These are phyloP conservation scores for Aphelenchoides bicaudatus DNA, from an alignment of 2,888 invertebrate species.

Conservation along the genomic window DNA sequence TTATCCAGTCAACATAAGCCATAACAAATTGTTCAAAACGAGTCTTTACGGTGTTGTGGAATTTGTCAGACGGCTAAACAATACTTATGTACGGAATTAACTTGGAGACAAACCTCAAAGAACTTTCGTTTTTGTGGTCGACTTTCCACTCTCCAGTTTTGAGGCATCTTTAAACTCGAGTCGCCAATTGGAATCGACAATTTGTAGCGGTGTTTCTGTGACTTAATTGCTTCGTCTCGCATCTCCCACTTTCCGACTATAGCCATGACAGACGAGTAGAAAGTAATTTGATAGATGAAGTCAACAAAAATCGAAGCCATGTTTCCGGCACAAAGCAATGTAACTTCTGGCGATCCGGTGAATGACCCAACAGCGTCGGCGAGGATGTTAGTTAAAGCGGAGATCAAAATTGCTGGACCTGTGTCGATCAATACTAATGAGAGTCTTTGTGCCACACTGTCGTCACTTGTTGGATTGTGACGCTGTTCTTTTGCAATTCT, in stretches of 20 bases:
- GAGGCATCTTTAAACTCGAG: slow-evolving; percentile 13
- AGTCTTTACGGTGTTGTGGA: slow-evolving; percentile 33
- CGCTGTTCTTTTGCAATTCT: slow-evolving; percentile 40
- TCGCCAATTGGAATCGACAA: slow-evolving; percentile 19
- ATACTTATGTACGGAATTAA: background rate
- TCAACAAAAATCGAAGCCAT: slow-evolving; percentile 1
- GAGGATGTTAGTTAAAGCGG: slow-evolving; percentile 53
- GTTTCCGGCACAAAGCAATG: slow-evolving; percentile 43
- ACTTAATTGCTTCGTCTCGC: slow-evolving; percentile 34
- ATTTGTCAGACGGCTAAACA: slow-evolving; percentile 13
- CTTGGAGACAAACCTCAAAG: background rate
- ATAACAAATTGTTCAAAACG: slow-evolving; percentile 28
- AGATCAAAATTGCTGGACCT: slow-evolving; percentile 56
- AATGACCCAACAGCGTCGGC: slow-evolving; percentile 55
- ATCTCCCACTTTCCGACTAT: slow-evolving; percentile 51
- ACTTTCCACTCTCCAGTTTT: slow-evolving; percentile 18
- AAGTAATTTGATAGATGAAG: slow-evolving; percentile 46
- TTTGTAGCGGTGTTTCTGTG: slow-evolving; percentile 6
- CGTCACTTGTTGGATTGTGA: slow-evolving; percentile 31
- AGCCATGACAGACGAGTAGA: slow-evolving; percentile 53
- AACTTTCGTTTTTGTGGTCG: background rate
- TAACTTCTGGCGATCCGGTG: slow-evolving; percentile 53
- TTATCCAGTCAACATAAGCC: slow-evolving; percentile 40
- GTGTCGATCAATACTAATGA: slow-evolving; percentile 48
- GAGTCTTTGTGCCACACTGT: slow-evolving; percentile 40